Percentiles rank a stretch among this genome's conserved stretches.
phyloP scores from a whole-genome alignment of 1,140 invertebrate species.

The Bicyclus anynana region DNA sequence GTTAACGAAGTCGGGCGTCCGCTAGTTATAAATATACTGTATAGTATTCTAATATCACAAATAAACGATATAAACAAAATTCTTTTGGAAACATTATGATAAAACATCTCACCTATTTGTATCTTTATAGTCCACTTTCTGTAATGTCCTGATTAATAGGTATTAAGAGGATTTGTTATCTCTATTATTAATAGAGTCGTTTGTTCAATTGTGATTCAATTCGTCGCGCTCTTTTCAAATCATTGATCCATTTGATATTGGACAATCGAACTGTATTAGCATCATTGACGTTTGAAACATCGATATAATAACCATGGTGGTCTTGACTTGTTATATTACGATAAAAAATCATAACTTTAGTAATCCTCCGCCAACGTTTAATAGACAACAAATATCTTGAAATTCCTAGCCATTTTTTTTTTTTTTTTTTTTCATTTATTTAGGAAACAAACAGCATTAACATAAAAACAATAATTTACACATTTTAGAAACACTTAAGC shows the following conservation, averaged over 20 bases:
- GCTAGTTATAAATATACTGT: no score
- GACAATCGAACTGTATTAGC: slow-evolving; percentile 39
- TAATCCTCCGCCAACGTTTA: no score
- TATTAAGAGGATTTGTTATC: slow-evolving; percentile 31
- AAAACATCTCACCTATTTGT: neutral
- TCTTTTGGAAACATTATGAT: no score
- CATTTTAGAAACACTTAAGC: no score
- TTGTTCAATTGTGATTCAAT: slow-evolving; percentile 47
- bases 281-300: slow-evolving; percentile 11
- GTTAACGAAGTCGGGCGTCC: no score
- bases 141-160: slow-evolving; percentile 18
- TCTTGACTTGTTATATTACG: neutral
- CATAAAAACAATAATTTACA: no score
- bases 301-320: slow-evolving; percentile 9
- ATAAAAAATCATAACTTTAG: neutral
- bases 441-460: no score
- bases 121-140: neutral
- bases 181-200: slow-evolving; percentile 29
- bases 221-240: slow-evolving; percentile 45
- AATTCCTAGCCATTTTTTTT: no score
- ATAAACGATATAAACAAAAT: no score
- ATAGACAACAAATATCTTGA: no score
- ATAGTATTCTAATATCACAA: no score
- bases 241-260: slow-evolving; percentile 33
- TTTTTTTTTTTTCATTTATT: no score